These are phyloP conservation scores for Lutjanus erythropterus DNA, from an alignment of 2,113 vertebrate genomes.

Conservation along the genomic window DNA sequence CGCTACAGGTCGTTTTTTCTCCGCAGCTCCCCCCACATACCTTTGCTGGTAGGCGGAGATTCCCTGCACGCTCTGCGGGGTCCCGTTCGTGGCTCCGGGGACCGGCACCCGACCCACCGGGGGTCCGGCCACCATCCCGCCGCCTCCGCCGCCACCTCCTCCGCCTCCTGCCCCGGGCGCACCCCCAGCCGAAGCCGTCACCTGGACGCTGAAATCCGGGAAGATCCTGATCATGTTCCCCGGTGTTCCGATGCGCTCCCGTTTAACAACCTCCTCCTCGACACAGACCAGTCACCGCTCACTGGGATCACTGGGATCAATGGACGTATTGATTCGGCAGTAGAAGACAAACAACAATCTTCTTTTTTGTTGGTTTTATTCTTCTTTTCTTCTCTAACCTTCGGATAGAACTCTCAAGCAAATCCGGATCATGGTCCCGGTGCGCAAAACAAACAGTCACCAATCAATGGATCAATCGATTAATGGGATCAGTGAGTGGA, in stretches of 20 bases:
- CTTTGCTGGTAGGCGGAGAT: constrained; percentile 96
- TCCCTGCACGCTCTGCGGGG: constrained; percentile 94
- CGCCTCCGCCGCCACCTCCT: constrained; percentile 68
- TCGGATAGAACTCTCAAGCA: constrained; percentile 77
- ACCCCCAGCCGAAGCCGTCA: constrained; percentile 93
- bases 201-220: constrained; percentile 99
- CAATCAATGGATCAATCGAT: constrained; percentile 12
- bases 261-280: constrained; percentile 23
- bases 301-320: constrained; percentile 77
- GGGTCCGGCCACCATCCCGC: constrained; percentile 91
- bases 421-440: constrained; percentile 88
- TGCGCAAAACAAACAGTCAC: constrained; percentile 62
- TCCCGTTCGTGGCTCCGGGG: constrained; percentile 92
- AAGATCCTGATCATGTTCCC: constrained; percentile 97
- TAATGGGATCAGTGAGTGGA: constrained; percentile 32
- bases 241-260: constrained; percentile 44
- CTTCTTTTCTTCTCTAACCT: constrained; percentile 25
- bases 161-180: constrained; percentile 89
- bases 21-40: constrained; percentile 82
- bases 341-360: neutral
- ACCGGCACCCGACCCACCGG: constrained; percentile 87
- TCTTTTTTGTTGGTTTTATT: constrained; percentile 1
- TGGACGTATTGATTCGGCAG: constrained; percentile 49
- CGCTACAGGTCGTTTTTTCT: constrained; percentile 48
- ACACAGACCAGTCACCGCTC: constrained; percentile 46